phyloP scores from a whole-genome alignment of 2,113 vertebrate genomes.

The Hydrochoerus hydrochaeris region DNA sequence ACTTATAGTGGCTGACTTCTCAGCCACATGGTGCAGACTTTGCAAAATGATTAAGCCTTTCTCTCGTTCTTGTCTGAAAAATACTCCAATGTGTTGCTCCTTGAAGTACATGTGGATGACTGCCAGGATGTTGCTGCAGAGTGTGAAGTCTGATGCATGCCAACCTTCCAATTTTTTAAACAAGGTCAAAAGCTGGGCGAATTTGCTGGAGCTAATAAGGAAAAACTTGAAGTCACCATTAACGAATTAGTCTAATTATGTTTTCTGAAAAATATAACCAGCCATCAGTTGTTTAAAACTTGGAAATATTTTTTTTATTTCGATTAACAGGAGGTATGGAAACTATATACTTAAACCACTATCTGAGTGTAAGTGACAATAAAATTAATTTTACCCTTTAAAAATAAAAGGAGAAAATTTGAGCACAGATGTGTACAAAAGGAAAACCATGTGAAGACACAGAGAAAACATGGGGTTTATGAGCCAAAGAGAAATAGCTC shows the following conservation, averaged over 20 bases:
- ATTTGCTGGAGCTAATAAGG: not conserved
- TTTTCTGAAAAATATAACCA: not conserved
- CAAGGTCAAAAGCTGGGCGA: not conserved
- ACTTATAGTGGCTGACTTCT: not conserved
- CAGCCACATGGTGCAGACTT: not conserved
- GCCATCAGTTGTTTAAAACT: not conserved
- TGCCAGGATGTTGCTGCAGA: not conserved
- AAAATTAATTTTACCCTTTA: not conserved
- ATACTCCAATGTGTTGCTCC: not conserved
- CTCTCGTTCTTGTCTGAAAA: not conserved
- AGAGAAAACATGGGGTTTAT: not conserved
- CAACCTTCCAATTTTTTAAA: not conserved
- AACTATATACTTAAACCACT: not conserved
- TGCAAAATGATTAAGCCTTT: not conserved
- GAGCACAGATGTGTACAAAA: not conserved
- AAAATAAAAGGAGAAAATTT: not conserved
- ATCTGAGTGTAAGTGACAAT: not conserved
- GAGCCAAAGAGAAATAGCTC: not conserved
- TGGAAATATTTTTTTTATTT: not conserved
- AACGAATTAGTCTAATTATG: not conserved
- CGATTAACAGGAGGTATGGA: not conserved
- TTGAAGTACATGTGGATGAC: not conserved
- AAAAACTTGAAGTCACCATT: not conserved
- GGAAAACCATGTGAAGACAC: not conserved
- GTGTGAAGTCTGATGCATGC: not conserved